Base-by-base conservation (phyloP, 1,140 invertebrate species). In the Tyrophagus putrescentiae region DNA sequence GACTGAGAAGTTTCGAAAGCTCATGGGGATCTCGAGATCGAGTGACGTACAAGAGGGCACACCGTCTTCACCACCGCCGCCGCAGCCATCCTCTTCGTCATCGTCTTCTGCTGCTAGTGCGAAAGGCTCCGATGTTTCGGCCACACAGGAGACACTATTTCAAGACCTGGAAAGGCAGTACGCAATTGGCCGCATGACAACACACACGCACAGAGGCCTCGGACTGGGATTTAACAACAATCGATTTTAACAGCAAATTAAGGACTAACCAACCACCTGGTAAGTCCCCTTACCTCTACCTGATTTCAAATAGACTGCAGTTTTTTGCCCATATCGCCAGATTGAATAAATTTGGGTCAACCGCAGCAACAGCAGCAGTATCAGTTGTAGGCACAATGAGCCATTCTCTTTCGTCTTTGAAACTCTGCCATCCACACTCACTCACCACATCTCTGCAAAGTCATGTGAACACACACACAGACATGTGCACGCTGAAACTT, bases 21-120 rank as follows among this genome's bases (percentile, higher is more conserved):
- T 96, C 9, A 95, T 96, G 91, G 92, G 92, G 39, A 93, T 95
- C 45, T n/a, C n/a, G n/a, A 91, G 85, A 71, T 78, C 79, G 23
- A 78, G 76, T 28, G 65, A 61, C 16, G 63, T 21, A 28, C 32
- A 4, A 16, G 5, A 11, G 11, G 45, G 36, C 31, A 32, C 23
- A 27, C n/a, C n/a, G n/a, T n/a, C n/a, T n/a, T n/a, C n/a, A n/a
- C n/a, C n/a, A n/a, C n/a, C n/a, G n/a, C n/a, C n/a, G n/a, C n/a
- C n/a, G n/a, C n/a, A n/a, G n/a, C n/a, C n/a, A n/a, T n/a, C n/a
- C n/a, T n/a, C n/a, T n/a, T n/a, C n/a, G n/a, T n/a, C n/a, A n/a
- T n/a, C n/a, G n/a, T n/a, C n/a, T n/a, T n/a, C n/a, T 11, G 61
- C 52, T 13, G 34, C 60, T 9, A 39, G 52, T 29, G 39, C 63